Conservation (phyloP, 35 echinoderm and acorn worm species). For the Patiria miniata region DNA sequence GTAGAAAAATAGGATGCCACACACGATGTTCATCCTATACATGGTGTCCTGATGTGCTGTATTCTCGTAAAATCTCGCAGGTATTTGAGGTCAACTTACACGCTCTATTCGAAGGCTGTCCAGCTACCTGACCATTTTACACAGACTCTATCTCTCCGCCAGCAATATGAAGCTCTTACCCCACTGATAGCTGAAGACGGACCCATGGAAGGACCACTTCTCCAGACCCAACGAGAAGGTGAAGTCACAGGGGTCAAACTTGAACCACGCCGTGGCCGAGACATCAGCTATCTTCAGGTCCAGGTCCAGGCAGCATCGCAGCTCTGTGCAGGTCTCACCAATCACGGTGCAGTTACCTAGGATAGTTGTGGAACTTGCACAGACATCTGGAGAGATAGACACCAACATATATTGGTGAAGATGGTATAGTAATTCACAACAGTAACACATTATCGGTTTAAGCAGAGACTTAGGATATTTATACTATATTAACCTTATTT, state of each 20-base stretch:
- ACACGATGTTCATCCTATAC: too few species aligned
- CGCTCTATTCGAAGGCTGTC: too few species aligned
- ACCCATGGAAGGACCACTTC: conserved; percentile 33
- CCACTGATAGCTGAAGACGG: conserved; percentile 32
- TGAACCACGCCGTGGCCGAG: conserved; percentile 6
- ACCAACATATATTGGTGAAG: too few species aligned
- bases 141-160: background rate
- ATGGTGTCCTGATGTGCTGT: too few species aligned
- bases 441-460: too few species aligned
- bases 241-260: conserved; percentile 31
- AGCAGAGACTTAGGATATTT: too few species aligned
- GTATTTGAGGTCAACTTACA: too few species aligned
- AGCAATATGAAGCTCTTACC: background rate
- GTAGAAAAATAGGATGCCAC: too few species aligned
- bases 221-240: conserved; percentile 30
- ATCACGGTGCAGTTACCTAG: background rate
- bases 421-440: too few species aligned
- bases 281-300: conserved; percentile 21
- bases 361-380: background rate
- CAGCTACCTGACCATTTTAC: too few species aligned
- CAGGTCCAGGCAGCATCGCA: conserved; percentile 30
- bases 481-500: too few species aligned
- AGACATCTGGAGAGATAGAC: background rate
- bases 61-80: too few species aligned
- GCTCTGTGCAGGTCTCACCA: conserved; percentile 10